These are phyloP conservation scores for Drosophila multiciliata DNA, from an alignment of 2,888 invertebrate genomes.

Conservation along the genomic window DNA sequence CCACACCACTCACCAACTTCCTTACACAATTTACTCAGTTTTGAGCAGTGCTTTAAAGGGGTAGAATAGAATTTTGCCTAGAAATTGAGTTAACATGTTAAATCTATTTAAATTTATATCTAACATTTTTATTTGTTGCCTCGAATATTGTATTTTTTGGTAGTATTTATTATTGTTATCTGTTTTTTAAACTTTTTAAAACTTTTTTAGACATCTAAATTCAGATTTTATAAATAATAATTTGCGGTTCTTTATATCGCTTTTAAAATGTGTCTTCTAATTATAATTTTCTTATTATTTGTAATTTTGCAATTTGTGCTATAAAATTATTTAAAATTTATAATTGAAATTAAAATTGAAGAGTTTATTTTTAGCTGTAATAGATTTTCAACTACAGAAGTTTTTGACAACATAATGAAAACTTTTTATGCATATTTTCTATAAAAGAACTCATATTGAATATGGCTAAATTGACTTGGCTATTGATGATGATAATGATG, in stretches of 20 bases:
- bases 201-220: not conserved
- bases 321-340: too few species aligned
- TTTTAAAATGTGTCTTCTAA: not conserved
- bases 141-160: not conserved
- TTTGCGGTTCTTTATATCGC: not conserved
- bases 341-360: not conserved
- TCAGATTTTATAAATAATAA: not conserved
- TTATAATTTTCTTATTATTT: not conserved
- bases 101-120: not conserved
- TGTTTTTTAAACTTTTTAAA: not conserved
- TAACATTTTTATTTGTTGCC: not conserved
- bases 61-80: not conserved
- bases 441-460: not conserved
- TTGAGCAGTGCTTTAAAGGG: not conserved
- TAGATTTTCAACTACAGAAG: not conserved
- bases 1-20: not conserved
- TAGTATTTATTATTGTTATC: too few species aligned
- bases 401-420: not conserved
- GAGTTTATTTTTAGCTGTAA: not conserved
- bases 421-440: not conserved
- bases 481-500: not conserved
- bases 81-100: too few species aligned
- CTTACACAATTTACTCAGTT: not conserved
- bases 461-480: not conserved
- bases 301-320: not conserved